Conservation (phyloP, 2,797 vertebrate genomes). For the Premnoplex brunnescens region DNA sequence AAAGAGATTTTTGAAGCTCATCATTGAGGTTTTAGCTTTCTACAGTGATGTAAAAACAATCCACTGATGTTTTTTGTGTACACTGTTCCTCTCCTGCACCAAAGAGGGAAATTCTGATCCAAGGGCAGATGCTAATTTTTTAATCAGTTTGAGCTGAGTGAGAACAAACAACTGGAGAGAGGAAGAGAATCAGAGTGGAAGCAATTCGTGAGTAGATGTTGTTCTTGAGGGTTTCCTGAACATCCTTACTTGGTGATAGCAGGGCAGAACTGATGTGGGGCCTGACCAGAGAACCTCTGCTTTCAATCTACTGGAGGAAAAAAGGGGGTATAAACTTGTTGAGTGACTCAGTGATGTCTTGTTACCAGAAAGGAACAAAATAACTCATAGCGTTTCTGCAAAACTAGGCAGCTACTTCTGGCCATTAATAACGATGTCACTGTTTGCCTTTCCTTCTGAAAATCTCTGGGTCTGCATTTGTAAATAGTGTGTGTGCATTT, state of each 20-base stretch:
- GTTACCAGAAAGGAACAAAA: neutral
- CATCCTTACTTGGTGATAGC: neutral
- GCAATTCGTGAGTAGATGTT: neutral
- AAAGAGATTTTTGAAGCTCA: neutral
- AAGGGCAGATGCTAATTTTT: neutral
- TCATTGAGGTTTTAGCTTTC: neutral
- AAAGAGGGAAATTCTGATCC: neutral
- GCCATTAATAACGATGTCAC: neutral
- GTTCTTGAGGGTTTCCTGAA: neutral
- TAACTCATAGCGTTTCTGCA: neutral
- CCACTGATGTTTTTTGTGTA: neutral
- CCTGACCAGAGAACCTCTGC: neutral
- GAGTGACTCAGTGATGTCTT: neutral
- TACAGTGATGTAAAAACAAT: neutral
- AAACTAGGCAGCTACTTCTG: neutral
- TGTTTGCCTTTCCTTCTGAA: neutral
- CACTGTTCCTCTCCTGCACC: neutral
- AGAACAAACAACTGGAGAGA: neutral
- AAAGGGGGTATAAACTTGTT: neutral
- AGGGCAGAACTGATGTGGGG: accelerated
- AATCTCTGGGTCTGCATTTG: neutral
- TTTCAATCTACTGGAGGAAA: neutral
- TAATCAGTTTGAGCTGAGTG: accelerated
- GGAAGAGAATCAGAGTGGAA: neutral
- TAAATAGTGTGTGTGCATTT: accelerated